phyloP scores from a whole-genome alignment of 2,888 invertebrate species.

The Tetragnatha montana region DNA sequence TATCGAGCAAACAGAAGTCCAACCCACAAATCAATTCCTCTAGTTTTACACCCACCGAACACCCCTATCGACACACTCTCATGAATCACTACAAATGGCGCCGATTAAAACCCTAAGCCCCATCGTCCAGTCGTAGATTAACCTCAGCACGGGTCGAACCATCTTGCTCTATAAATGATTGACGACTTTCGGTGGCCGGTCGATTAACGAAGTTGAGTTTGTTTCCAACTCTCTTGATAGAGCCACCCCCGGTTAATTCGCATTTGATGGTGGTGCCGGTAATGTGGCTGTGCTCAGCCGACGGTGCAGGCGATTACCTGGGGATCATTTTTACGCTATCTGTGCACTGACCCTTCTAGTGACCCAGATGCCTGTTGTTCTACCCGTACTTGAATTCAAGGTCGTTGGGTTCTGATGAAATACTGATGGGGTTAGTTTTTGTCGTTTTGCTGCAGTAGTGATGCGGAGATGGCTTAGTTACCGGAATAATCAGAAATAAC shows the following conservation, averaged over 20 bases:
- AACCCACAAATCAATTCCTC: neutral
- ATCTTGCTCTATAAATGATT: slow-evolving; percentile 52
- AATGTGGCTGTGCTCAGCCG: slow-evolving; percentile 37
- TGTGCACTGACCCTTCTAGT: slow-evolving; percentile 2
- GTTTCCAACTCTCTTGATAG: slow-evolving; percentile 19
- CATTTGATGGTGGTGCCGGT: slow-evolving; percentile 49
- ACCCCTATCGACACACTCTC: neutral
- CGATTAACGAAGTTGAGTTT: slow-evolving; percentile 62
- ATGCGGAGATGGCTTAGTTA: too few species aligned
- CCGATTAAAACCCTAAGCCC: slow-evolving; percentile 22
- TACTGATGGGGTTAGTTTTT: too few species aligned
- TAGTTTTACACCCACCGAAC: neutral
- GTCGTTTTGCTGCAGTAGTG: too few species aligned
- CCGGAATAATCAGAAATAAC: too few species aligned
- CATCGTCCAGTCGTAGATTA: slow-evolving; percentile 17
- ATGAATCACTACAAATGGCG: slow-evolving; percentile 34
- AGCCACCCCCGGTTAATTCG: slow-evolving; percentile 37
- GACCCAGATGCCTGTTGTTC: neutral
- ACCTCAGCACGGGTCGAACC: slow-evolving; percentile 44
- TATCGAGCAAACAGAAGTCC: neutral
- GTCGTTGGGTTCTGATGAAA: too few species aligned
- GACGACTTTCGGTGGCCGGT: slow-evolving; percentile 34
- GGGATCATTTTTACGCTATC: slow-evolving; percentile 49
- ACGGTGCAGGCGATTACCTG: slow-evolving; percentile 54
- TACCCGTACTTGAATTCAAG: too few species aligned